Percentiles rank a stretch among this genome's conserved stretches.
Evolutionary conservation across 2,888 invertebrate genomes (phyloP).

Genomic region (Ashinkailepas kermadecensis): DNA sequence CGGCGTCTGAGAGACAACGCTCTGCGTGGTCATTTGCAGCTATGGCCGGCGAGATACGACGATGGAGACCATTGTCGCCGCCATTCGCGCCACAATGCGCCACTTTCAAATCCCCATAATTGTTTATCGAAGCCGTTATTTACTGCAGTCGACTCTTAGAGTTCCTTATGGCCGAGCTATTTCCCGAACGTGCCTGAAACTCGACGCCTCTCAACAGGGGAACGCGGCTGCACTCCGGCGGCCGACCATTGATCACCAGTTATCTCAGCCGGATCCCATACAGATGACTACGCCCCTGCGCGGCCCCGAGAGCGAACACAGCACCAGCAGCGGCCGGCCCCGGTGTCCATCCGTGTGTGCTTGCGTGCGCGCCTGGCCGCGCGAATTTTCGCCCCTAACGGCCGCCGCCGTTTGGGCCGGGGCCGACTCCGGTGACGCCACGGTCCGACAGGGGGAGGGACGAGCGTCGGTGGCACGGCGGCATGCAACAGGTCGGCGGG

Average conservation of each 20-base stretch:
- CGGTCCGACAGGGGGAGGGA: not conserved
- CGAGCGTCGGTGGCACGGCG: not conserved
- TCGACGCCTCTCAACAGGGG: too few species aligned
- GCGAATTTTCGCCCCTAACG: too few species aligned
- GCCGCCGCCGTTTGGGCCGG: too few species aligned
- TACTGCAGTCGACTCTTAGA: not conserved
- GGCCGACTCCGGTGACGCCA: too few species aligned
- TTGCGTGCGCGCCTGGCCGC: too few species aligned
- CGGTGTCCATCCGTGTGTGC: not conserved
- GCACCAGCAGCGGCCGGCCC: not conserved
- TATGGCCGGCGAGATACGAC: not conserved
- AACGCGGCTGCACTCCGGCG: not conserved
- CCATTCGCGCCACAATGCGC: not conserved
- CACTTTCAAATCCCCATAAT: not conserved
- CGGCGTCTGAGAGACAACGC: too few species aligned
- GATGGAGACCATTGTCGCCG: not conserved
- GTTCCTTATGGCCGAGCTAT: too few species aligned
- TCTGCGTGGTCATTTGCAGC: not conserved
- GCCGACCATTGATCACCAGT: not conserved
- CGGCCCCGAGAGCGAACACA: not conserved
- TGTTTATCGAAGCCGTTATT: conserved; percentile 14
- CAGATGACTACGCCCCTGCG: not conserved
- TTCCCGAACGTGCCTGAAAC: too few species aligned
- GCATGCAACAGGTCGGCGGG: not conserved
- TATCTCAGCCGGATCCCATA: not conserved